A percentile compares a stretch with the other conserved stretches of the same genome.
Conservation (phyloP, 2,888 invertebrate genomes). For the Diabrotica balteata region DNA sequence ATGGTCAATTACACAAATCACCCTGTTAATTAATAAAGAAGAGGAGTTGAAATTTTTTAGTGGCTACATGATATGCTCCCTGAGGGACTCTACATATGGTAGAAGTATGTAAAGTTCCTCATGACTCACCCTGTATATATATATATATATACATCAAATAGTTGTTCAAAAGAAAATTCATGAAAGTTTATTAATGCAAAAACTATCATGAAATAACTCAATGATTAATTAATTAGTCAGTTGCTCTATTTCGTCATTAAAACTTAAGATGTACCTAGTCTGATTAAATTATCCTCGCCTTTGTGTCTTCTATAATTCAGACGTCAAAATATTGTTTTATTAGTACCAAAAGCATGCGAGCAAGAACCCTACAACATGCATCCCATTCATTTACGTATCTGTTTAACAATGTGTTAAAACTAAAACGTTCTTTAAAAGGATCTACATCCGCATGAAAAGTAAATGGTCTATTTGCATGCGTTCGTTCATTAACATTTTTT, state of each 20-base stretch:
- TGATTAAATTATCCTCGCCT: conserved; percentile 28
- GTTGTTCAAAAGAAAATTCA: not conserved
- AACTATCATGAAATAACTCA: conserved; percentile 8
- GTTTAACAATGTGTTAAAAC: conserved; percentile 27
- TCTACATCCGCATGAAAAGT: conserved; percentile 20
- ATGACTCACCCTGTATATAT: too few species aligned
- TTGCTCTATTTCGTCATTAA: conserved; percentile 22
- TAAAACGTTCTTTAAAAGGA: conserved; percentile 25
- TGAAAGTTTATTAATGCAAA: conserved; percentile 22
- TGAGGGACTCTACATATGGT: too few species aligned
- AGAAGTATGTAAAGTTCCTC: too few species aligned
- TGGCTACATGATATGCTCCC: too few species aligned
- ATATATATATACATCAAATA: not conserved
- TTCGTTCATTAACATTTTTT: conserved; percentile 23
- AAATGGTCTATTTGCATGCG: conserved; percentile 29
- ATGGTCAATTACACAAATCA: too few species aligned
- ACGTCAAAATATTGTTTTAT: conserved; percentile 30
- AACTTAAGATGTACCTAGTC: conserved; percentile 33
- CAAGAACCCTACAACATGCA: conserved; percentile 14
- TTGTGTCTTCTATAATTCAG: conserved; percentile 30
- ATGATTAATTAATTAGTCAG: conserved; percentile 19
- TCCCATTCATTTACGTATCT: conserved; percentile 28
- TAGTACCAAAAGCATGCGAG: conserved; percentile 20
- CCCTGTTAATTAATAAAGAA: too few species aligned
- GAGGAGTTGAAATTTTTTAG: too few species aligned